phyloP scores from a whole-genome alignment of 2,888 invertebrate species.

The Psylliodes chrysocephalus region DNA sequence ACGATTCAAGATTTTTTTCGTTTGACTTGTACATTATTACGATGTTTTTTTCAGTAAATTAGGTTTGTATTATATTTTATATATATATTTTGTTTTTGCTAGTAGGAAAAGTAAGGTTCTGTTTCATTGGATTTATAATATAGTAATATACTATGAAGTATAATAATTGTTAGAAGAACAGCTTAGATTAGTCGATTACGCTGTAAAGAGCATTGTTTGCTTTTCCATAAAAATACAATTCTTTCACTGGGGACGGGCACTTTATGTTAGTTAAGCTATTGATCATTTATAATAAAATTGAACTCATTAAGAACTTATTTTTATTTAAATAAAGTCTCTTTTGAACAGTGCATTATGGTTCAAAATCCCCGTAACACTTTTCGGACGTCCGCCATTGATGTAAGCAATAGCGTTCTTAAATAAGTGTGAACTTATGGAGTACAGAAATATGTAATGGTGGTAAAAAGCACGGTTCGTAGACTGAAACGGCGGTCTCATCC shows the following conservation, averaged over 20 bases:
- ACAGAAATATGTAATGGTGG: too few relatives aligned
- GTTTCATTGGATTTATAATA: constrained; percentile 52
- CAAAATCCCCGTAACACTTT: too few relatives aligned
- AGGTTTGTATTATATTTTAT: constrained; percentile 44
- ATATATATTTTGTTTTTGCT: constrained; percentile 37
- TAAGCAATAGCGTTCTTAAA: too few relatives aligned
- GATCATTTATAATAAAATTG: constrained; percentile 64
- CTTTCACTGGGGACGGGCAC: constrained; percentile 65
- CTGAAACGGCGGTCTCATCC: too few relatives aligned
- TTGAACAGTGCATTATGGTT: too few relatives aligned
- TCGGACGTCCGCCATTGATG: too few relatives aligned
- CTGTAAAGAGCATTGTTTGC: constrained; percentile 64
- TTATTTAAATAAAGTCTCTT: not conserved
- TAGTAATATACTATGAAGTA: constrained; percentile 52
- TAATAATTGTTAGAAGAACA: constrained; percentile 64
- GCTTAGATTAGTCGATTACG: constrained; percentile 62
- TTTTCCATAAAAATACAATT: constrained; percentile 59
- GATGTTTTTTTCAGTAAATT: constrained; percentile 41
- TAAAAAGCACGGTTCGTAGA: too few relatives aligned
- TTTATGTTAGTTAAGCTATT: constrained; percentile 65
- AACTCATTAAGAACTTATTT: constrained; percentile 36
- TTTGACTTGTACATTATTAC: constrained; percentile 14
- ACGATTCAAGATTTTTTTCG: constrained; percentile 34
- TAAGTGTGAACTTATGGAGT: too few relatives aligned
- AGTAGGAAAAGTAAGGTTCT: constrained; percentile 49